Base-by-base conservation (phyloP, 2,797 vertebrate genomes). In the Discoglossus pictus region DNA sequence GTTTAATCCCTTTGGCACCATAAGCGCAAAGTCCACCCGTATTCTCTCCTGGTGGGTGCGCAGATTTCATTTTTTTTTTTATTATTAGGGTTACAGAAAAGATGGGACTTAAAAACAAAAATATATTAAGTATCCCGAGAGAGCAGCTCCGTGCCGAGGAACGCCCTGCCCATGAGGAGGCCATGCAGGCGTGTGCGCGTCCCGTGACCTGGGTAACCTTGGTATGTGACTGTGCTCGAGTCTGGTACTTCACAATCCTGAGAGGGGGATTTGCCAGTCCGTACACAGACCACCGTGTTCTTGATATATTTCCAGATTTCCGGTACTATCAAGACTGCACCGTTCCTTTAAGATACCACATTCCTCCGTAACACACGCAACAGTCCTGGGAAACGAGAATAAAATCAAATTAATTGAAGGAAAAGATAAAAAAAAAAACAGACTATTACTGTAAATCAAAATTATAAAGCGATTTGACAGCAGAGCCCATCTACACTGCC, bases 271-370 rank as follows among this genome's bases (percentile, higher is more conserved):
- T 1, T 3, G 72, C 40, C 51, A 16, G 15, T 47, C 73, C 52
- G 40, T 20, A 72, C 68, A 56, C 1, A 18, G 75, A 38, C 73
- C 51, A 70, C 72, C 36, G 39, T 0, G 13, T 69, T 72, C 71
- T 51, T 52, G 65, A 73, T 61, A 51, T 0, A 7, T 15, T 2
- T 74, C 23, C 34, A n/a, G 66, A 5, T 40, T 9, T 52, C 16
- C 61, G 21, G 70, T 17, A 17, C 40, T 65, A 93, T 99, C 97
- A 99, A 60, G 95, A 98, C 73, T 91, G 94, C 16, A 94, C 86
- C 0, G 97, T 99, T 64, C 97, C 97, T 76, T 96, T 98, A 66
- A 99, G 94, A 75, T 98, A 98, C 97, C 97, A 99, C 93, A 95
- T 96, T 2, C 96, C 95, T 0, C 92, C 93, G 0, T 91, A 79